These are phyloP conservation scores for Euclidia mi DNA, from an alignment of 2,888 invertebrate genomes.

Conservation along the genomic window DNA sequence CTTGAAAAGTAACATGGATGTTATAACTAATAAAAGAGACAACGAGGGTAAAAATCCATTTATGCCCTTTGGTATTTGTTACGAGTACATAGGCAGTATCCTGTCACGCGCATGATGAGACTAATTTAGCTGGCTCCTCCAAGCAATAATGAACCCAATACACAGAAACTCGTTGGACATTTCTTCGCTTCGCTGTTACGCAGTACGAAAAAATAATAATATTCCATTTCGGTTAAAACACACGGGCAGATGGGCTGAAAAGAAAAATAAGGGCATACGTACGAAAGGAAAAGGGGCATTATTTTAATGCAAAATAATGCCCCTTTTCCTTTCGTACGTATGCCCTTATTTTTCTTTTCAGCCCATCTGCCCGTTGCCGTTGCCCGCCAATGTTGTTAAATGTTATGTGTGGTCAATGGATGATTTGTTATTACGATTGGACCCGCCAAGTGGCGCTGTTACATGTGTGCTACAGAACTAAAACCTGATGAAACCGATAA, in stretches of 20 bases:
- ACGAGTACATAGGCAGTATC: conserved; percentile 5
- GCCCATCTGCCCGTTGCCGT: too few species aligned
- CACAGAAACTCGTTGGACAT: conserved; percentile 12
- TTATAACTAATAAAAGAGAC: too few species aligned
- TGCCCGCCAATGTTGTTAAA: too few species aligned
- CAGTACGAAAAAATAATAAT: conserved; percentile 25
- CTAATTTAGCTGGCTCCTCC: conserved; percentile 18
- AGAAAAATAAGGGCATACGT: conserved; percentile 30
- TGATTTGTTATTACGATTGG: too few species aligned
- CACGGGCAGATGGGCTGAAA: conserved; percentile 35
- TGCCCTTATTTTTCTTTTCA: too few species aligned
- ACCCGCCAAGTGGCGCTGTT: too few species aligned
- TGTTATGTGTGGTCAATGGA: too few species aligned
- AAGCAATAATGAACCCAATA: conserved; percentile 19
- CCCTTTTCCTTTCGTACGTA: too few species aligned
- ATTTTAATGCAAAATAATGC: conserved; percentile 48
- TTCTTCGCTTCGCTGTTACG: conserved; percentile 14
- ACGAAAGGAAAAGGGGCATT: conserved; percentile 33
- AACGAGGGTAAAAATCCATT: conserved; percentile 1
- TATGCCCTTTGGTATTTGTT: conserved; percentile 3
- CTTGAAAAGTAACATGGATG: too few species aligned
- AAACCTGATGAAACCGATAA: too few species aligned
- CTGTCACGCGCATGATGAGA: conserved; percentile 20
- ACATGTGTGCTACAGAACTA: too few species aligned
- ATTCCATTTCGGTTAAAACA: conserved; percentile 31